phyloP scores from a whole-genome alignment of 2,113 vertebrate genomes.

The Pteruthius melanotis region DNA sequence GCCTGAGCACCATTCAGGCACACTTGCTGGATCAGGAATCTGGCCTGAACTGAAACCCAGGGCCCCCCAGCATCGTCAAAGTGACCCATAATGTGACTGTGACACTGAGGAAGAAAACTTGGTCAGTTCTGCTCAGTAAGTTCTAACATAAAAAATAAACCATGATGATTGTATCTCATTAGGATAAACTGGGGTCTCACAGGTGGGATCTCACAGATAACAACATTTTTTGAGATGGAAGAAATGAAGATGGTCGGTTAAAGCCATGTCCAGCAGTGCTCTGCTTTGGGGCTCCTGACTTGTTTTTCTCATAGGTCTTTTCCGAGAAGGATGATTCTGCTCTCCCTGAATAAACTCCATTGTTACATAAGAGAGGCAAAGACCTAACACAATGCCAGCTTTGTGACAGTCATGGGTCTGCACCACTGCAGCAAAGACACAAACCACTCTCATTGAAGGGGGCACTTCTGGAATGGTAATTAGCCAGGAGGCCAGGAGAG shows the following conservation, averaged over 20 bases:
- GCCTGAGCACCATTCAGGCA: background rate
- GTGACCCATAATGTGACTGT: background rate
- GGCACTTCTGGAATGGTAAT: conserved; percentile 47
- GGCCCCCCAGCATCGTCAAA: background rate
- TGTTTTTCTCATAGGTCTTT: background rate
- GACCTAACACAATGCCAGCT: conserved; percentile 38
- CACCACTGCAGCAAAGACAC: conserved; percentile 34
- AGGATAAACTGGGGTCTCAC: background rate
- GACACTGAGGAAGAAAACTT: background rate
- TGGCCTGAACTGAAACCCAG: background rate
- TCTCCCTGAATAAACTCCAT: conserved; percentile 41
- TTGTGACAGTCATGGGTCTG: conserved; percentile 49
- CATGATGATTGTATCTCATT: background rate
- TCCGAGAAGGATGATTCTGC: background rate
- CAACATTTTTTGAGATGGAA: background rate
- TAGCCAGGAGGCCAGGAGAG: background rate
- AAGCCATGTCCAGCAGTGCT: background rate
- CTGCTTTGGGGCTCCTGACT: background rate
- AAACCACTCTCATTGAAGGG: conserved; percentile 24
- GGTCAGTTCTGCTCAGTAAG: background rate
- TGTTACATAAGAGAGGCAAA: conserved; percentile 3
- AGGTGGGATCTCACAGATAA: background rate
- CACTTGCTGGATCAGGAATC: background rate
- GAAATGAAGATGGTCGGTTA: background rate
- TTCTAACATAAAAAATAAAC: background rate